phyloP scores from a whole-genome alignment of 2,797 vertebrate genomes.

The Peromyscus attwateri region DNA sequence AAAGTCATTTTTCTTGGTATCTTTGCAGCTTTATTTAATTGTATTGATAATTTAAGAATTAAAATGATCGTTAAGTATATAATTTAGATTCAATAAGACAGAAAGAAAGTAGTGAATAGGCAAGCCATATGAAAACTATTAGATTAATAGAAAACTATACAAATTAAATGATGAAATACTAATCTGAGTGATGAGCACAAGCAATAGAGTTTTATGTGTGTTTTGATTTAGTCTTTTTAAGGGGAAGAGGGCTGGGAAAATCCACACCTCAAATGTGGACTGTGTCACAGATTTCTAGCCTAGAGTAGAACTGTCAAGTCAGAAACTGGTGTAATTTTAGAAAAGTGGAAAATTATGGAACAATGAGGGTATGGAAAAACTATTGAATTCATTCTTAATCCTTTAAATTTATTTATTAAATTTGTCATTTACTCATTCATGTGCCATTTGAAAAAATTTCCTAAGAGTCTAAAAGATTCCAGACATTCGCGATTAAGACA shows the following conservation, averaged over 20 bases:
- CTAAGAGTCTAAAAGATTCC: not conserved
- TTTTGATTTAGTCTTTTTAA: slow-evolving; percentile 25
- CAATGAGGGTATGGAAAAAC: not conserved
- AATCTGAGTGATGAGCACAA: not conserved
- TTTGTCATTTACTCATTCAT: not conserved
- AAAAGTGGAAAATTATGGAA: not conserved
- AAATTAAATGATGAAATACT: not conserved
- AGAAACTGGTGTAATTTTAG: slow-evolving; percentile 16
- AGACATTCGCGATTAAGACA: not conserved
- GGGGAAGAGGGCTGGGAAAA: not conserved
- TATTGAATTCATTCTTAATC: not conserved
- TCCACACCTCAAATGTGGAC: not conserved
- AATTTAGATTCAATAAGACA: not conserved
- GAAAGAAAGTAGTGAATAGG: not conserved
- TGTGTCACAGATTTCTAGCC: not conserved
- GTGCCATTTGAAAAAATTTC: slow-evolving; percentile 31
- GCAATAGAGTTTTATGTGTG: not conserved
- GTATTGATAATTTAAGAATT: slow-evolving; percentile 5
- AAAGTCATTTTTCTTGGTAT: not conserved
- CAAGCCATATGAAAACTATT: not conserved
- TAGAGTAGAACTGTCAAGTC: not conserved
- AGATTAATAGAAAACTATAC: not conserved
- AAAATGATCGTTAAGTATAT: not conserved
- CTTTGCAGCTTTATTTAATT: not conserved
- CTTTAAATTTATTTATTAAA: not conserved